phyloP scores from a whole-genome alignment of 2,888 invertebrate species.

The Muschampia plurimacula region DNA sequence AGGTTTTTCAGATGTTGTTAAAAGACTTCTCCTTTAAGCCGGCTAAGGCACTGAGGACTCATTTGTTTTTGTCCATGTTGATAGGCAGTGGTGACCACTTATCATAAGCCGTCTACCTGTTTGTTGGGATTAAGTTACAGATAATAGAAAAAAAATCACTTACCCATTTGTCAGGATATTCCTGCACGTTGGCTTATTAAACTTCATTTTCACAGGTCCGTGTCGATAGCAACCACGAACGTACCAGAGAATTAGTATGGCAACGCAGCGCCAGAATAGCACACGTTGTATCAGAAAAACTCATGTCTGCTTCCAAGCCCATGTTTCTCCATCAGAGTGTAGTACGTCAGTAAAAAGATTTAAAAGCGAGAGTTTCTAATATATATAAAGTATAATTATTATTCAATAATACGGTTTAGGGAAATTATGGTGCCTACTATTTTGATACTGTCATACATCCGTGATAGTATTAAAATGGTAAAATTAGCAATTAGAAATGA shows the following conservation, averaged over 20 bases:
- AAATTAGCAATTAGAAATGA: slow-evolving; percentile 15
- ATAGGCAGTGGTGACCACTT: too few relatives aligned
- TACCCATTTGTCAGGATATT: background rate
- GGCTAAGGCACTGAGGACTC: too few relatives aligned
- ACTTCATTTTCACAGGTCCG: slow-evolving; percentile 86
- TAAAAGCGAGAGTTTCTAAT: background rate
- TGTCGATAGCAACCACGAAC: slow-evolving; percentile 94
- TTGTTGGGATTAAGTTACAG: too few relatives aligned
- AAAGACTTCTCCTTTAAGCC: too few relatives aligned
- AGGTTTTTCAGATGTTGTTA: too few relatives aligned
- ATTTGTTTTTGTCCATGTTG: too few relatives aligned
- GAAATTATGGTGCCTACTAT: slow-evolving; percentile 28
- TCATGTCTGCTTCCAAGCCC: slow-evolving; percentile 83
- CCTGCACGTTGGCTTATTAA: background rate
- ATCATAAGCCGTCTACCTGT: too few relatives aligned
- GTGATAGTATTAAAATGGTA: slow-evolving; percentile 37
- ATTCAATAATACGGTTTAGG: slow-evolving; percentile 17
- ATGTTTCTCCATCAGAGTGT: slow-evolving; percentile 71
- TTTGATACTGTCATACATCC: slow-evolving; percentile 23
- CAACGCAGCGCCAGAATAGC: slow-evolving; percentile 93
- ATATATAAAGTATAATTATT: background rate
- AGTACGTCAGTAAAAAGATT: slow-evolving; percentile 45
- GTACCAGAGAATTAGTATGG: slow-evolving; percentile 94
- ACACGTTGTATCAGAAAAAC: slow-evolving; percentile 92
- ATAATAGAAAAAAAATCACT: background rate